Conservation (phyloP, 2,888 invertebrate species). For the Leptinotarsa tumamoca region DNA sequence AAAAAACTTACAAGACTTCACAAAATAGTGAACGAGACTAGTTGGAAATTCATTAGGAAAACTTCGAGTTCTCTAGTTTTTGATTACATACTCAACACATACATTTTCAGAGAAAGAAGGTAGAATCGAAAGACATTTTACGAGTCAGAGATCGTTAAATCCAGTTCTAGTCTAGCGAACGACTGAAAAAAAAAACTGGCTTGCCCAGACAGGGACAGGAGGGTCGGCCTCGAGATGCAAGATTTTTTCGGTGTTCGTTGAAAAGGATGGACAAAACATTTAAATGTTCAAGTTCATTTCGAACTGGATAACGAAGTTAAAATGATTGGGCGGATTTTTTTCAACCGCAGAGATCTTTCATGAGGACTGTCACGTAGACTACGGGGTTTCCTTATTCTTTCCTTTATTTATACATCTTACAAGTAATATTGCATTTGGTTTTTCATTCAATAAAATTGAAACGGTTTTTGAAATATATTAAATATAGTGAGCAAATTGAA, state of each 20-base stretch:
- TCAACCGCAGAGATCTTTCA: too few species aligned
- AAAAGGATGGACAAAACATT: not conserved
- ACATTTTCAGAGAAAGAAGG: not conserved
- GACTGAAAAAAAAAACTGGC: not conserved
- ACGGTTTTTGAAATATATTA: too few species aligned
- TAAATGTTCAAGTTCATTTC: too few species aligned
- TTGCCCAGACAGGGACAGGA: not conserved
- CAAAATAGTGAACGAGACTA: too few species aligned
- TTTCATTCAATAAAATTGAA: too few species aligned
- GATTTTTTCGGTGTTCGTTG: not conserved
- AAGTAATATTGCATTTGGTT: too few species aligned
- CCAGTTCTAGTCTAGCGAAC: constrained; percentile 6
- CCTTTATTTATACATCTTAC: too few species aligned
- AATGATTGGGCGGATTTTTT: not conserved
- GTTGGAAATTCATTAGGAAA: not conserved
- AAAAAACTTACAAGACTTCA: too few species aligned
- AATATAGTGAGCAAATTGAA: too few species aligned
- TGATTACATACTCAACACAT: not conserved
- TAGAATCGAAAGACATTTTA: not conserved
- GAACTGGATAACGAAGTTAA: not conserved
- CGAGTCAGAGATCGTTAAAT: constrained; percentile 1
- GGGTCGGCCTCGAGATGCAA: not conserved
- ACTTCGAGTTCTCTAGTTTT: not conserved
- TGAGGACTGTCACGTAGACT: too few species aligned
- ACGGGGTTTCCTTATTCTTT: too few species aligned